phyloP scores from a whole-genome alignment of 2,797 vertebrate genomes.

The Spinus pinus region DNA sequence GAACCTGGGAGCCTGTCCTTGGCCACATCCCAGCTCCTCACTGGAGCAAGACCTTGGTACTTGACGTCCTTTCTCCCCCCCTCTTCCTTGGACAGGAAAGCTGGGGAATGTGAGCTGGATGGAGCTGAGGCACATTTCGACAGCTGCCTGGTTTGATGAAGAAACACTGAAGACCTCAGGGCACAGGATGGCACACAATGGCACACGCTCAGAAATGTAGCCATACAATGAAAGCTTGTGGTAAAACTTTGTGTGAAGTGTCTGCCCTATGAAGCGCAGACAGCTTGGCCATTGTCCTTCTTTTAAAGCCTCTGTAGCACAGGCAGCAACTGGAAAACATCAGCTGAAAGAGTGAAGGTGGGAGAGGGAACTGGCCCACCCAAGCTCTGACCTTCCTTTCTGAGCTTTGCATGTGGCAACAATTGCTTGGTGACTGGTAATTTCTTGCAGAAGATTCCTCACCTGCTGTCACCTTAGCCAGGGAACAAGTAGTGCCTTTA shows the following conservation, averaged over 20 bases:
- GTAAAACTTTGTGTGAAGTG: not conserved
- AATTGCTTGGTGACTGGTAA: not conserved
- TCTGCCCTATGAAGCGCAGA: not conserved
- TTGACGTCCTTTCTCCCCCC: not conserved
- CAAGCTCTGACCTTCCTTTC: not conserved
- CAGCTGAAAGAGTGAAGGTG: not conserved
- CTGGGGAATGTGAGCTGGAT: constrained; percentile 30
- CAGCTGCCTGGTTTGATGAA: constrained; percentile 55
- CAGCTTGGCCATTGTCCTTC: not conserved
- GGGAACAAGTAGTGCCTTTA: not conserved
- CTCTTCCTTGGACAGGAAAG: constrained; percentile 31
- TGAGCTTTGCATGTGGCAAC: not conserved
- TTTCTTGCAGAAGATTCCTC: not conserved
- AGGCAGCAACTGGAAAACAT: not conserved
- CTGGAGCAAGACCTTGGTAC: constrained; percentile 53
- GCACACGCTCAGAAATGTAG: not conserved
- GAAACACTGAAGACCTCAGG: constrained; percentile 36
- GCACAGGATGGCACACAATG: constrained; percentile 27
- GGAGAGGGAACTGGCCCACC: not conserved
- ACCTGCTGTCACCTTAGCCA: not conserved
- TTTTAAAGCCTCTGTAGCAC: not conserved
- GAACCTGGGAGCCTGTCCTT: not conserved
- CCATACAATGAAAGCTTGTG: constrained; percentile 5
- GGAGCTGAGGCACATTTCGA: constrained; percentile 26
- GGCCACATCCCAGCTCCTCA: constrained; percentile 40